These are phyloP conservation scores for Ptychadena robeensis DNA, from an alignment of 2,797 vertebrate genomes.

Conservation along the genomic window DNA sequence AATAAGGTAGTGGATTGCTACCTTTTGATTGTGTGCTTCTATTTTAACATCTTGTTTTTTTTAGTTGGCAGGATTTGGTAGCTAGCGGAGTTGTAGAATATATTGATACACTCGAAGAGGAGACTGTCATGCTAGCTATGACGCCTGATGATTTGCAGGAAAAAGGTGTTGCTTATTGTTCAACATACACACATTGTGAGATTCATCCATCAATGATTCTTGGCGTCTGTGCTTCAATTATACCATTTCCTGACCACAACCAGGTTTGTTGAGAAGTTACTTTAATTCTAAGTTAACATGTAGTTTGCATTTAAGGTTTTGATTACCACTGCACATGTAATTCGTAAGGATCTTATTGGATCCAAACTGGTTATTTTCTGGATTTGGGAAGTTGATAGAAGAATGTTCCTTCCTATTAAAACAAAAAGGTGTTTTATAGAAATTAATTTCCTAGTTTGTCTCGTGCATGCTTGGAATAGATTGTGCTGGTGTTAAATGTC, in stretches of 20 bases:
- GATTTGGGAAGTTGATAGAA: no score
- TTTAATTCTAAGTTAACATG: neutral
- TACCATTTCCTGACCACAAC: slow-evolving; percentile 98
- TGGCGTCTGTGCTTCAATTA: slow-evolving; percentile 97
- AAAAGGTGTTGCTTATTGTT: slow-evolving; percentile 97
- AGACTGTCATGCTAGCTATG: slow-evolving; percentile 98
- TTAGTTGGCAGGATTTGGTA: slow-evolving; percentile 97
- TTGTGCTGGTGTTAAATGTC: no score
- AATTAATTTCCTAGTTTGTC: no score
- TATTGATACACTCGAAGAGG: slow-evolving; percentile 96
- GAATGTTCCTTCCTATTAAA: no score
- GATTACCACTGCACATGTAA: no score
- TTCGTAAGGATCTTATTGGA: no score
- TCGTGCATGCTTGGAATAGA: no score
- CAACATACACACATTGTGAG: slow-evolving; percentile 97
- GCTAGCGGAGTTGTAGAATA: slow-evolving; percentile 98
- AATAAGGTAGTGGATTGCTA: no score
- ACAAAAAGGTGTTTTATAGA: no score
- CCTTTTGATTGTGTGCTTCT: neutral
- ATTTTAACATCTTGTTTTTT: slow-evolving; percentile 17
- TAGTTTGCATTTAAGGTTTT: no score
- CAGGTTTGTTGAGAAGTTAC: slow-evolving; percentile 79
- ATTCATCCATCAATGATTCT: slow-evolving; percentile 99
- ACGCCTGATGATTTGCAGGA: slow-evolving; percentile 97
- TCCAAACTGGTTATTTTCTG: no score